A percentile compares a stretch with the other conserved stretches of the same genome.
phyloP scores from a whole-genome alignment of 2,888 invertebrate species.

The Emmelina monodactyla region DNA sequence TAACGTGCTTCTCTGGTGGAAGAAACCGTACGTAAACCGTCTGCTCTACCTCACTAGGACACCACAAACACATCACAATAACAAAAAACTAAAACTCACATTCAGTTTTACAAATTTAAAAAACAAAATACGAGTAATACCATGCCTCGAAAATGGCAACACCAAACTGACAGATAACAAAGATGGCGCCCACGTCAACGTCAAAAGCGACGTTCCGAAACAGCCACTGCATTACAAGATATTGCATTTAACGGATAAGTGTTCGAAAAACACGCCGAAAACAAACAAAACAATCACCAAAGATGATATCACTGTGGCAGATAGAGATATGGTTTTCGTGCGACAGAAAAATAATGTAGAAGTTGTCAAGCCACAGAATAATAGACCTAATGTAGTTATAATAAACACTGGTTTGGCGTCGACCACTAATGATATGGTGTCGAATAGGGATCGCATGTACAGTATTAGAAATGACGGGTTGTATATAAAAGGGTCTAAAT shows the following conservation, averaged over 20 bases:
- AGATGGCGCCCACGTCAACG: too few relatives aligned
- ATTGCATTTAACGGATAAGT: slow-evolving; percentile 14
- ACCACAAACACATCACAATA: background rate
- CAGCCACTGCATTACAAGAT: slow-evolving; percentile 12
- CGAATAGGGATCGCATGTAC: slow-evolving; percentile 25
- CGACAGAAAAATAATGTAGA: background rate
- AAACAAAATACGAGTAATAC: too few relatives aligned
- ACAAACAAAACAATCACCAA: slow-evolving; percentile 36
- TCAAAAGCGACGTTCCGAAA: too few relatives aligned
- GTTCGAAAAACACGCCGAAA: slow-evolving; percentile 23
- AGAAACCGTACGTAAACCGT: slow-evolving; percentile 57
- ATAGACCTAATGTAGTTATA: slow-evolving; percentile 54
- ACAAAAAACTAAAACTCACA: background rate
- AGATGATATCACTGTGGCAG: slow-evolving; percentile 38
- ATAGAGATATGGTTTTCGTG: slow-evolving; percentile 6
- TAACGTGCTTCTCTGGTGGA: slow-evolving; percentile 66
- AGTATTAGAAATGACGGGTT: slow-evolving; percentile 20
- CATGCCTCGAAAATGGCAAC: too few relatives aligned
- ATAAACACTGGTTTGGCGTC: slow-evolving; percentile 68
- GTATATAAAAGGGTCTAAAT: slow-evolving; percentile 20
- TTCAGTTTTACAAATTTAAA: background rate
- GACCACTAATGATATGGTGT: slow-evolving; percentile 67
- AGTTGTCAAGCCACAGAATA: slow-evolving; percentile 13
- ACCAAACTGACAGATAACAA: too few relatives aligned
- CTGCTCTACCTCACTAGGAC: slow-evolving; percentile 14